These are phyloP conservation scores for Eucriotettix oculatus DNA, from an alignment of 2,888 invertebrate species.

Conservation along the genomic window DNA sequence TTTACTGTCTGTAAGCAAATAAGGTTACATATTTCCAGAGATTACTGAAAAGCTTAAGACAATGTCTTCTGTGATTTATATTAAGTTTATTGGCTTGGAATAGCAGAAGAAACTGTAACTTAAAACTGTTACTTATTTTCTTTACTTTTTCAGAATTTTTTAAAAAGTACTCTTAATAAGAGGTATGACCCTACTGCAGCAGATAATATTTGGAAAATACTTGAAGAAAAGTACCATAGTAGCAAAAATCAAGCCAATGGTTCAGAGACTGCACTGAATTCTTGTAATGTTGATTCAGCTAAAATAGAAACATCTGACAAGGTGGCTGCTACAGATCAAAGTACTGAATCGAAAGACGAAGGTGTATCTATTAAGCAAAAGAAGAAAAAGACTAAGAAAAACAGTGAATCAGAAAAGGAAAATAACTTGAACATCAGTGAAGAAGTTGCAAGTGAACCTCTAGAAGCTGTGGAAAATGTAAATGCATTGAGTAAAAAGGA, in stretches of 20 bases:
- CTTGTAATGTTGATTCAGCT: background rate
- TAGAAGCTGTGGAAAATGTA: constrained; percentile 20
- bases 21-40: no score
- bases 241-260: background rate
- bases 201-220: constrained; percentile 48
- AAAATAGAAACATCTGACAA: constrained; percentile 17
- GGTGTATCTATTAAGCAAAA: constrained; percentile 8
- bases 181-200: constrained; percentile 36
- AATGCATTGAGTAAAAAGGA: constrained; percentile 29
- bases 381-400: constrained; percentile 4
- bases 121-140: background rate
- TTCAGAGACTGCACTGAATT: background rate
- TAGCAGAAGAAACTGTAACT: no score
- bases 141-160: constrained; percentile 40
- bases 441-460: constrained; percentile 8
- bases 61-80: no score
- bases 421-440: constrained; percentile 1
- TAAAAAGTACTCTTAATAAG: constrained; percentile 40
- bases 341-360: constrained; percentile 2
- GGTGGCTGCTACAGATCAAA: constrained; percentile 6
- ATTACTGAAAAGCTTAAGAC: no score
- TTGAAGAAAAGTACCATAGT: constrained; percentile 24
- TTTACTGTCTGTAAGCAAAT: no score
- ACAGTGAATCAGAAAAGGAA: constrained; percentile 1
- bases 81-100: no score